Percentiles rank a stretch among this genome's conserved stretches.
These are phyloP conservation scores for Caenorhabditis elegans DNA, from an alignment of 1,140 invertebrate genomes.

Conservation along the genomic window WBcel235 BX284603.4:8363001-8363500, in stretches of 20 bases:
- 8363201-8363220: not conserved
- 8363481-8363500: too few relatives aligned
- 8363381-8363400: too few relatives aligned
- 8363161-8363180: constrained; percentile 32
- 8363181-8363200: not conserved
- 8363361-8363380: too few relatives aligned
- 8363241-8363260: constrained; percentile 33
- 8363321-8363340: not conserved
- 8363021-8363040: not conserved
- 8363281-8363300: constrained; percentile 19
- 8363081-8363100: not conserved
- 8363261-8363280: constrained; percentile 35
- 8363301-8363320: constrained; percentile 31
- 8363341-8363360: not conserved
- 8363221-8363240: constrained; percentile 14
- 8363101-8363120: not conserved
- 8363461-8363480: too few relatives aligned
- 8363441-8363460: too few relatives aligned
- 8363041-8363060: constrained; percentile 5
- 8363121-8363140: constrained; percentile 23
- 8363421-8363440: too few relatives aligned
- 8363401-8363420: too few relatives aligned
- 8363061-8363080: not conserved
- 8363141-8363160: constrained; percentile 35
- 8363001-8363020: not conserved